Conservation (phyloP, 2,888 invertebrate genomes). For the Perizoma flavofasciatum region DNA sequence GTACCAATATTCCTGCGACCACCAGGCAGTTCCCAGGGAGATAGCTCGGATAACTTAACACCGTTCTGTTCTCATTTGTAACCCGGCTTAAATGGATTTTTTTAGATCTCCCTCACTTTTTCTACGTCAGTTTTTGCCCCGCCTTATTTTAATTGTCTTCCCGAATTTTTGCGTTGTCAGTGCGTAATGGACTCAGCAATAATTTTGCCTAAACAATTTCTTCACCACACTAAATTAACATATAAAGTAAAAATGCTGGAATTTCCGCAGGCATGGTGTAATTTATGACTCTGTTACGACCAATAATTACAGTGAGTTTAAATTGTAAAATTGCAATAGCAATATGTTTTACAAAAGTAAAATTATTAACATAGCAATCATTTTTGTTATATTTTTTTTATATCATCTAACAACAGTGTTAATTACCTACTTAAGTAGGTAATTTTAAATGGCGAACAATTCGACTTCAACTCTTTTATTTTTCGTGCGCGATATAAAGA, state of each 20-base stretch:
- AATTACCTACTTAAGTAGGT: slow-evolving; percentile 16
- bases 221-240: slow-evolving; percentile 38
- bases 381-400: slow-evolving; percentile 22
- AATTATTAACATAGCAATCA: slow-evolving; percentile 27
- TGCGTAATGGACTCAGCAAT: slow-evolving; percentile 35
- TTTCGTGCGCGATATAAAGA: slow-evolving; percentile 64
- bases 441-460: slow-evolving; percentile 42
- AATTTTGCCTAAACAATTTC: slow-evolving; percentile 36
- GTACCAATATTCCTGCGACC: slow-evolving; percentile 33
- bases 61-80: slow-evolving; percentile 73
- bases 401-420: slow-evolving; percentile 24
- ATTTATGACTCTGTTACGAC: slow-evolving; percentile 37
- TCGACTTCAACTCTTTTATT: slow-evolving; percentile 57
- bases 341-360: slow-evolving; percentile 25
- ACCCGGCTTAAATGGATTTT: slow-evolving; percentile 71
- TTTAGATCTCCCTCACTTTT: slow-evolving; percentile 72
- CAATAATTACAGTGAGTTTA: slow-evolving; percentile 38
- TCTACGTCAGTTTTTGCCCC: slow-evolving; percentile 66
- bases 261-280: slow-evolving; percentile 33
- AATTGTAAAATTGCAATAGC: slow-evolving; percentile 40
- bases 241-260: slow-evolving; percentile 40
- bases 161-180: slow-evolving; percentile 39
- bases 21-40: slow-evolving; percentile 59
- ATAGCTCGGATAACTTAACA: slow-evolving; percentile 60
- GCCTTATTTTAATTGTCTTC: slow-evolving; percentile 73